Evolutionary conservation across 2,888 invertebrate genomes (phyloP).

Genomic region (Acleris emargana): DNA sequence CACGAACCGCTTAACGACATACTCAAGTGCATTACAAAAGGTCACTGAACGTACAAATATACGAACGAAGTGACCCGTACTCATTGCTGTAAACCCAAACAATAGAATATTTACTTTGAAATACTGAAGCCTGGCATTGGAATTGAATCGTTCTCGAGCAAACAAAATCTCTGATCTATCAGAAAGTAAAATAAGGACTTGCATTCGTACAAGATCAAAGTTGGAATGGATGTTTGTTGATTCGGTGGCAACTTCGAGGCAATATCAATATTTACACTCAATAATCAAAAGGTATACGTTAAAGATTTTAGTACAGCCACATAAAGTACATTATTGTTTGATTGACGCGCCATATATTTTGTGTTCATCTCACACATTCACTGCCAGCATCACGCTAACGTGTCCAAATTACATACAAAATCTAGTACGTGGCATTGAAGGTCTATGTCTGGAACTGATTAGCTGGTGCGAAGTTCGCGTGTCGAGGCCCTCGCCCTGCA

Average conservation of each 20-base stretch:
- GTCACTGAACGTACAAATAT: too few relatives aligned
- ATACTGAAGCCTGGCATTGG: conserved; percentile 29
- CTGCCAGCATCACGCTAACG: too few relatives aligned
- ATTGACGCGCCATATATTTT: too few relatives aligned
- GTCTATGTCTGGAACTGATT: conserved; percentile 28
- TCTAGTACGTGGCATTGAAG: too few relatives aligned
- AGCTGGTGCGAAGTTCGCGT: conserved; percentile 65
- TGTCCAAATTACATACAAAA: too few relatives aligned
- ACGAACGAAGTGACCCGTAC: too few relatives aligned
- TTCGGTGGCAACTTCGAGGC: conserved; percentile 47
- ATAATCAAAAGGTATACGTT: too few relatives aligned
- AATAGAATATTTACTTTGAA: conserved; percentile 33
- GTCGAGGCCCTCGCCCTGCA: conserved; percentile 65
- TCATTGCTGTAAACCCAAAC: conserved; percentile 2
- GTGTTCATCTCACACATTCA: too few relatives aligned
- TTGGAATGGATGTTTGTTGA: conserved; percentile 52
- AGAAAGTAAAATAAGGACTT: conserved; percentile 58
- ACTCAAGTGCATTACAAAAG: conserved; percentile 6
- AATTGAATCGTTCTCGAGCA: conserved; percentile 12
- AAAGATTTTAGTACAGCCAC: too few relatives aligned
- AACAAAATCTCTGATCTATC: conserved; percentile 44
- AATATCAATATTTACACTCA: conserved; percentile 17
- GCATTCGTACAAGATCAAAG: conserved; percentile 45
- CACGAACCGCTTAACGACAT: conserved; percentile 36
- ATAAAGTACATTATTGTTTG: too few relatives aligned